These are phyloP conservation scores for Hylia prasina DNA, from an alignment of 2,113 vertebrate genomes.

Conservation along the genomic window DNA sequence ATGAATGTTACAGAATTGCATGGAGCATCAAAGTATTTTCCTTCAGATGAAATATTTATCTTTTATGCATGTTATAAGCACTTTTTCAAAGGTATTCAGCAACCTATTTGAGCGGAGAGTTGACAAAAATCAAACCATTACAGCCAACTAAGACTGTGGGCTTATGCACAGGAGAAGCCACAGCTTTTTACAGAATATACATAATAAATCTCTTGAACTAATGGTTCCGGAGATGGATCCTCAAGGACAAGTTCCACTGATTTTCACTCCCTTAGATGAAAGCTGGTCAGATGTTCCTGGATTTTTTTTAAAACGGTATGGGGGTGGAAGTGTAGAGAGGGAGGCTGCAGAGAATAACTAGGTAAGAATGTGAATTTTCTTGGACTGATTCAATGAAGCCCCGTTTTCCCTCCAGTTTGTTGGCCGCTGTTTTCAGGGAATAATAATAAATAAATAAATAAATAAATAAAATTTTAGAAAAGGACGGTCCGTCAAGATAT, in stretches of 20 bases:
- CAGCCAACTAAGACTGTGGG: conserved; percentile 17
- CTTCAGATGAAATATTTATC: conserved; percentile 61
- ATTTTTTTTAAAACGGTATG: background rate
- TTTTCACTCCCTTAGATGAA: conserved; percentile 52
- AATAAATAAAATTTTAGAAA: background rate
- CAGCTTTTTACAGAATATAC: conserved; percentile 52
- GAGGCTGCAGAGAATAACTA: conserved; percentile 3
- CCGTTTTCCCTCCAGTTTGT: background rate
- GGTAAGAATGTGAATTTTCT: conserved; percentile 50
- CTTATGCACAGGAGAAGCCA: conserved; percentile 51
- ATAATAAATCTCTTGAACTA: conserved; percentile 41
- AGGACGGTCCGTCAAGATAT: background rate
- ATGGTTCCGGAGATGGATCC: conserved; percentile 16
- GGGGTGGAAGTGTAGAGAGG: background rate
- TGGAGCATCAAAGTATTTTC: conserved; percentile 58
- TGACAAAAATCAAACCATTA: conserved; percentile 63
- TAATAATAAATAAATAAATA: background rate
- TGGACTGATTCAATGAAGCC: background rate
- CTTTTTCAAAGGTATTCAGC: conserved; percentile 47
- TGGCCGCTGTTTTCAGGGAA: conserved; percentile 7
- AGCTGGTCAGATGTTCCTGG: conserved; percentile 46
- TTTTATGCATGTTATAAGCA: conserved; percentile 40
- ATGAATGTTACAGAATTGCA: conserved; percentile 50
- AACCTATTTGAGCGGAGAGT: conserved; percentile 54
- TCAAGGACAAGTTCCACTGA: conserved; percentile 56